Conservation (phyloP, 2,113 vertebrate genomes). For the Actenoides hombroni region DNA sequence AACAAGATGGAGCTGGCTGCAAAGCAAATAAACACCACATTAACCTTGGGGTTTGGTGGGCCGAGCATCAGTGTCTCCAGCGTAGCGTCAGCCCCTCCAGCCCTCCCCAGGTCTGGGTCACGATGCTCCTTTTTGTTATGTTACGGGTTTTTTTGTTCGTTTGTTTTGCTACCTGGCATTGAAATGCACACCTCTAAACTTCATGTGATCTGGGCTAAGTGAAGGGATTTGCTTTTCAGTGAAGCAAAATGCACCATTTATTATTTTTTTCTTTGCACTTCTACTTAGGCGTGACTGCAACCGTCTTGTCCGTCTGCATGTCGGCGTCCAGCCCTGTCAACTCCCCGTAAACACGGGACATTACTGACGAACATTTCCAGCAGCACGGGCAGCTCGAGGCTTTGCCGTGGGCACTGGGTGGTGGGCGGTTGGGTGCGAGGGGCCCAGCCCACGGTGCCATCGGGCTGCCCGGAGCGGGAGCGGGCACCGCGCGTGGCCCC, state of each 20-base stretch:
- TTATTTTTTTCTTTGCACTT: conserved; percentile 68
- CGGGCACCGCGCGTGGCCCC: background rate
- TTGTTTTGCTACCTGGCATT: background rate
- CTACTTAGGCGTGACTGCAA: conserved; percentile 26
- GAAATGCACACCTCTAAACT: background rate
- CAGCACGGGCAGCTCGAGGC: background rate
- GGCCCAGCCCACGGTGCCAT: background rate
- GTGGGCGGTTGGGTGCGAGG: conserved; percentile 37
- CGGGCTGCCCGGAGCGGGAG: background rate
- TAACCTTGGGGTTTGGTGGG: rapidly evolving
- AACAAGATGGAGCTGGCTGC: background rate
- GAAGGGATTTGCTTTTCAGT: background rate
- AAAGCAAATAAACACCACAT: background rate
- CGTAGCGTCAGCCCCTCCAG: background rate
- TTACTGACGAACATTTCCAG: conserved; percentile 26
- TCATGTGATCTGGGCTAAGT: background rate
- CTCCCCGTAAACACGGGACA: conserved; percentile 55
- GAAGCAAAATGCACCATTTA: background rate
- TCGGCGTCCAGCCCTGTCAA: conserved; percentile 63
- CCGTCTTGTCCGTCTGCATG: conserved; percentile 22
- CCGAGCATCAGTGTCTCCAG: no score
- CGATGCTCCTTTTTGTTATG: background rate
- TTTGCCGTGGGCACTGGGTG: conserved; percentile 26
- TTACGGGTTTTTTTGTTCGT: background rate
- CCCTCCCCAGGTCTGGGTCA: background rate